phyloP scores from a whole-genome alignment of 2,113 vertebrate genomes.

The Pelmatolapia mariae region DNA sequence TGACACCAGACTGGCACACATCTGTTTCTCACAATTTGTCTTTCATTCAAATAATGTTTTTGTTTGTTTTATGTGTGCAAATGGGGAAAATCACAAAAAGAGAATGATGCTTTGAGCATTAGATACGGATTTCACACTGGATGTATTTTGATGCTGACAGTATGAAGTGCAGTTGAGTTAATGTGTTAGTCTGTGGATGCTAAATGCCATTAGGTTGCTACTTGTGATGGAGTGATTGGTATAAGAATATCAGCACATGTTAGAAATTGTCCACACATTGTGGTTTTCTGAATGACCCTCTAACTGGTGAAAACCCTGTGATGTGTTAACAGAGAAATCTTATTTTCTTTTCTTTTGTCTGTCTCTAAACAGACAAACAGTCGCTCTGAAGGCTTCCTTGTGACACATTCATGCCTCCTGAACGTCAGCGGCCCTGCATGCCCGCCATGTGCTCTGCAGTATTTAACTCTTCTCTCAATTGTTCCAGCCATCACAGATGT shows the following conservation, averaged over 20 bases:
- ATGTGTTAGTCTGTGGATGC: background rate
- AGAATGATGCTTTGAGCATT: background rate
- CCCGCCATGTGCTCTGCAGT: conserved; percentile 54
- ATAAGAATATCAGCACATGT: background rate
- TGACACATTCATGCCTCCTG: conserved; percentile 43
- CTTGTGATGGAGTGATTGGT: background rate
- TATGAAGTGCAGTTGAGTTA: background rate
- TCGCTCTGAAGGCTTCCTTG: conserved; percentile 24
- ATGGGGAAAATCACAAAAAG: background rate
- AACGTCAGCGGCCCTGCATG: conserved; percentile 9
- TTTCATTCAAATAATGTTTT: background rate
- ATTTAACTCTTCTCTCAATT: conserved; percentile 56
- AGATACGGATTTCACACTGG: background rate
- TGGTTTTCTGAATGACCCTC: background rate
- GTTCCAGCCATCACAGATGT: conserved; percentile 39
- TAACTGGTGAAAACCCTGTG: background rate
- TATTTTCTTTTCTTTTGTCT: background rate
- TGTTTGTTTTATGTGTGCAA: background rate
- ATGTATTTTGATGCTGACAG: background rate
- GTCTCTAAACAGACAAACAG: background rate
- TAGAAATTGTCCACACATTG: background rate
- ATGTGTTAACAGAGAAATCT: background rate
- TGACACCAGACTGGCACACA: background rate
- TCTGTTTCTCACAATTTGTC: background rate
- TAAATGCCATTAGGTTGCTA: background rate